Evolutionary conservation across 2,888 invertebrate species (phyloP), one percentile per base, ranked within the genome.

Genomic region (Aproaerema taeniolella): DNA sequence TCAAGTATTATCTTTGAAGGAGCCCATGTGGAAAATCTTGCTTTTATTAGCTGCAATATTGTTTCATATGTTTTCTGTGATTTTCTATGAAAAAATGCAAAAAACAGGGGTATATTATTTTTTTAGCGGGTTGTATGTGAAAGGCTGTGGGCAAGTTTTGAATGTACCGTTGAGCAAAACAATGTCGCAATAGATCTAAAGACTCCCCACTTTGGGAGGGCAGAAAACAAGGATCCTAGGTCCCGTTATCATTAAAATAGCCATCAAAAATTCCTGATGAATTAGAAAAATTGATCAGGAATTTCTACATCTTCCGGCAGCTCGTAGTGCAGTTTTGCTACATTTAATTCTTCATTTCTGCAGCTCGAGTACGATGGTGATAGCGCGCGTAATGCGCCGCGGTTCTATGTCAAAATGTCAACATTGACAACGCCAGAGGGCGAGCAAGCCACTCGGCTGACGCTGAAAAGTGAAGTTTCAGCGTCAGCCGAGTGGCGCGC

Each of bases 251-350:
- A 11, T 39, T 39, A 28, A 33, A 39, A 31, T 39, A 10, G 39
- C 39, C 17, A 39, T 28, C 24, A 39, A 29, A 16, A 14, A 26
- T 16, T 39, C 16, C 14, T 39, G 10, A n/a, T n/a, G n/a, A n/a
- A n/a, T n/a, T n/a, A n/a, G n/a, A n/a, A n/a, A 33, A 33, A 39
- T 16, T 39, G 32, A n/a, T 28, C 39, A 17, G 39, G 39, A 28
- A 32, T 29, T 39, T 11, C 28, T 12, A 39, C 33, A 9, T 39
- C 39, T 39, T 28, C 12, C 28, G 39, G 39, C 15, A 33, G 32
- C 28, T 33, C 26, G 28, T 10, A 39, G 28, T 32, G 32, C 15
- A 32, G 31, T 33, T 39, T 39, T 9, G 39, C 26, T 15, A 39
- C 32, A 20, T 33, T 15, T 33, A 39, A 11, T 32, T 33, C 15